Percentiles rank a stretch among this genome's conserved stretches.
Conservation (phyloP, 2,888 invertebrate species). For the Sympetrum striolatum region DNA sequence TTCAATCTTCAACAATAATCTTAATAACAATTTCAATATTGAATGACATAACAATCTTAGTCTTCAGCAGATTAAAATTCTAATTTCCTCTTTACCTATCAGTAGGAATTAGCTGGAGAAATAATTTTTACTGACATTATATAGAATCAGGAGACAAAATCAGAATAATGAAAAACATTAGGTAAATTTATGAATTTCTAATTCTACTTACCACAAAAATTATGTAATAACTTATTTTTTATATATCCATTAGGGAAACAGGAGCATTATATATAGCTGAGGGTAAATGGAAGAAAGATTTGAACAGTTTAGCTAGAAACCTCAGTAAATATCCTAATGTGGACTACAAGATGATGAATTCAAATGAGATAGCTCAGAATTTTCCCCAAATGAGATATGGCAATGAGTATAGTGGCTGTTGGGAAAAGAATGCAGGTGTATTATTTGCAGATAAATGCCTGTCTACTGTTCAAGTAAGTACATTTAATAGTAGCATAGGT, state of each 20-base stretch:
- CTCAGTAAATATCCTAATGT: background rate
- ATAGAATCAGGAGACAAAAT: too few species aligned
- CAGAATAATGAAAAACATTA: background rate
- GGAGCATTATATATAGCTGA: constrained; percentile 44
- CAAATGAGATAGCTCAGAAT: constrained; percentile 4
- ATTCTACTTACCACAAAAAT: background rate
- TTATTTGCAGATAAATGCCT: constrained; percentile 41
- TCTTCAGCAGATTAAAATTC: too few species aligned
- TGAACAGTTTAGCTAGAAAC: background rate
- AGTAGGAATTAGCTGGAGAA: too few species aligned
- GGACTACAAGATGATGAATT: background rate
- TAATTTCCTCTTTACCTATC: too few species aligned
- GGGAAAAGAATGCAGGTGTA: constrained; percentile 41
- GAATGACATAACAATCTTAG: too few species aligned
- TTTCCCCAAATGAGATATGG: constrained; percentile 9
- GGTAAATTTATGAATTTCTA: background rate
- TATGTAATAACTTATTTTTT: background rate
- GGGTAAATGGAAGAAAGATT: background rate
- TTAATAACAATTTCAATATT: too few species aligned
- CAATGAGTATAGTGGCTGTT: constrained; percentile 9
- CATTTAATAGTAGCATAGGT: background rate
- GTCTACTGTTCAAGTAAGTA: constrained; percentile 18
- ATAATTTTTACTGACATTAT: too few species aligned
- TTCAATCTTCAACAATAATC: too few species aligned
- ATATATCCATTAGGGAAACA: background rate